Evolutionary conservation across 2,888 invertebrate genomes (phyloP), one percentile per base, ranked within the genome.

Genomic region (Gerosis bhagava): DNA sequence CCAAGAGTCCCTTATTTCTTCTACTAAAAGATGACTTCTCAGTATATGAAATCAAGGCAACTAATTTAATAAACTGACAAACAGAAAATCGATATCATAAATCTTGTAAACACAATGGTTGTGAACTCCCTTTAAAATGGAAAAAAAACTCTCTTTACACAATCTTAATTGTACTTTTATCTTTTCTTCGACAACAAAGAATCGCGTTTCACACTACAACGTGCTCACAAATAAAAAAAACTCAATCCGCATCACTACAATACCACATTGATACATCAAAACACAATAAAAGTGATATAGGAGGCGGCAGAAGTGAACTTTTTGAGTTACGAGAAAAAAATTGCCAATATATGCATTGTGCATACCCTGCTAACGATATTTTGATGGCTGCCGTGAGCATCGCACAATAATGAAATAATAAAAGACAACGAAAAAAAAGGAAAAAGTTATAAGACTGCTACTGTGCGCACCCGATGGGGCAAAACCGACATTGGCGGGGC

Each of bases 271-370:
- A 62, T 65, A 66, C 59, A 66, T 72, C 65, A 67, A 60, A 70
- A 67, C 57, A 73, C 65, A 73, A 73, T 68, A 73, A 65, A 64
- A 73, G 63, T 60, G 59, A 65, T 65, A 69, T 62, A 59, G 51
- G 58, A 24, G 37, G 26, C n/a, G 51, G 54, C 58, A 57, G 41
- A 65, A 70, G 63, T 61, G 65, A n/a, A 56, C 65, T 76, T 77
- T 79, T 83, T 79, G 80, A 81, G 60, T 77, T 78, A 81, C 73
- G 77, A 70, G 59, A 80, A 83, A 83, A 82, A 83, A 82, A 83
- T 73, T 73, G 73, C 64, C 81, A 77, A 81, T 80, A 80, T 66
- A 74, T 61, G 67, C 70, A 76, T 70, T 73, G 73, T 63, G 56
- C 58, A 62, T 51, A 49, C 57, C 64, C 57, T 58, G 66, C 78